Conservation (phyloP, 2,797 vertebrate genomes). For the Lepilemur septentrionalis region DNA sequence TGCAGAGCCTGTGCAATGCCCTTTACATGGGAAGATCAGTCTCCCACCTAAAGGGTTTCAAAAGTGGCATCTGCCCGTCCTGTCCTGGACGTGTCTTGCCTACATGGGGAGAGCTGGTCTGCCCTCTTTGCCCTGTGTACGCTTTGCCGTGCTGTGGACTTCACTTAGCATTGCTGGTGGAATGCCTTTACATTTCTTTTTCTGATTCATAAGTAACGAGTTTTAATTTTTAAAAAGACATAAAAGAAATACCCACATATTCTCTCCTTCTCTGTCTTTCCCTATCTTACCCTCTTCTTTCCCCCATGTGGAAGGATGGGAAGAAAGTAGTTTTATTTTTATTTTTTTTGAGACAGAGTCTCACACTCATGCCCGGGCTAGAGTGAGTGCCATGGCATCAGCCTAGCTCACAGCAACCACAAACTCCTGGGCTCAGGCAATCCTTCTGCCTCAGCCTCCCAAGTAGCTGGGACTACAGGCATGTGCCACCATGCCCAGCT, state of each 20-base stretch:
- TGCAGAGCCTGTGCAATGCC: not conserved
- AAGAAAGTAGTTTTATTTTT: not conserved
- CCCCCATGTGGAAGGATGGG: not conserved
- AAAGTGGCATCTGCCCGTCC: not conserved
- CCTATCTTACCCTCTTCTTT: not conserved
- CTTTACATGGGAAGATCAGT: not conserved
- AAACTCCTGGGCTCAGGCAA: too few relatives aligned
- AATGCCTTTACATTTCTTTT: not conserved
- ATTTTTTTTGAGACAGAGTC: too few relatives aligned
- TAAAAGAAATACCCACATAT: not conserved
- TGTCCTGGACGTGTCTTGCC: not conserved
- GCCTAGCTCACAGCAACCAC: too few relatives aligned
- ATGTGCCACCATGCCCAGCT: too few relatives aligned
- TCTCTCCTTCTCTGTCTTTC: not conserved
- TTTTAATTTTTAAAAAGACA: conserved; percentile 22
- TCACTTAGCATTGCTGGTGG: not conserved
- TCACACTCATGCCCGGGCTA: too few relatives aligned
- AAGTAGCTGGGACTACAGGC: too few relatives aligned
- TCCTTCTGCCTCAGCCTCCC: too few relatives aligned
- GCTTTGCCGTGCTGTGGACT: not conserved
- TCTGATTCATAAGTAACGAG: not conserved
- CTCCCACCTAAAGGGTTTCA: not conserved
- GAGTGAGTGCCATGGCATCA: too few relatives aligned
- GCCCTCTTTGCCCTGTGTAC: not conserved
- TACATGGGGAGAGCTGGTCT: not conserved